phyloP scores from a whole-genome alignment of 2,113 vertebrate genomes.

The Erythrocercus mccallii region DNA sequence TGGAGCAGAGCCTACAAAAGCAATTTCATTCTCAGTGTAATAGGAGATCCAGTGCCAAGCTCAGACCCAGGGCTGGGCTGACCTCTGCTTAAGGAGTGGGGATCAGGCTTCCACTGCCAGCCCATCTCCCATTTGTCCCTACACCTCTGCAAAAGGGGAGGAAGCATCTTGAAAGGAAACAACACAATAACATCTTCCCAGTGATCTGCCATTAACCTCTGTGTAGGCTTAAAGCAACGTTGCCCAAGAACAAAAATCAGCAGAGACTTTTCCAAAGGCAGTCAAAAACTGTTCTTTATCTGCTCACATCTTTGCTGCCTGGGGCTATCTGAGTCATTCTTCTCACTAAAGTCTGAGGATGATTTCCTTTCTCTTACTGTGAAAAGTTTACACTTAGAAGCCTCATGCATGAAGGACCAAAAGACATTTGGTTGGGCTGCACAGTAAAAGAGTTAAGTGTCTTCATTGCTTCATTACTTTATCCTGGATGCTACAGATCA shows the following conservation, averaged over 20 bases:
- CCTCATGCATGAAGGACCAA: background rate
- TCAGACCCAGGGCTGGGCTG: background rate
- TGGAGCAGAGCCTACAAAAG: background rate
- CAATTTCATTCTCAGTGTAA: fast-evolving
- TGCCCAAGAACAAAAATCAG: background rate
- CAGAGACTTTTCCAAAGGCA: slow-evolving; percentile 1
- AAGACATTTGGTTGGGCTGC: background rate
- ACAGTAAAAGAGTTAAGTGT: background rate
- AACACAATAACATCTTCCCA: background rate
- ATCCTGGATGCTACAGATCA: background rate
- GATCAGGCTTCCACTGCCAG: background rate
- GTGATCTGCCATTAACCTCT: background rate
- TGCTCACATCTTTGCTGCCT: background rate
- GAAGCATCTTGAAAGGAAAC: background rate
- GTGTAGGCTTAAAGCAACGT: background rate
- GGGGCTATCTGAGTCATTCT: slow-evolving; percentile 27
- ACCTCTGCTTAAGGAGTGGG: background rate
- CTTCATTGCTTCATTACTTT: background rate
- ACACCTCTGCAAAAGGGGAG: background rate
- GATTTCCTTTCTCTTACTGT: background rate
- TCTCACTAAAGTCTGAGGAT: background rate
- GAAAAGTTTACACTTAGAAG: background rate
- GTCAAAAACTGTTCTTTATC: background rate
- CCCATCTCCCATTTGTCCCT: background rate
- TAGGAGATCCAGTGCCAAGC: background rate